Percentiles rank a stretch among this genome's conserved stretches.
Conservation (phyloP, 2,888 invertebrate species). For the Metalampra italica region DNA sequence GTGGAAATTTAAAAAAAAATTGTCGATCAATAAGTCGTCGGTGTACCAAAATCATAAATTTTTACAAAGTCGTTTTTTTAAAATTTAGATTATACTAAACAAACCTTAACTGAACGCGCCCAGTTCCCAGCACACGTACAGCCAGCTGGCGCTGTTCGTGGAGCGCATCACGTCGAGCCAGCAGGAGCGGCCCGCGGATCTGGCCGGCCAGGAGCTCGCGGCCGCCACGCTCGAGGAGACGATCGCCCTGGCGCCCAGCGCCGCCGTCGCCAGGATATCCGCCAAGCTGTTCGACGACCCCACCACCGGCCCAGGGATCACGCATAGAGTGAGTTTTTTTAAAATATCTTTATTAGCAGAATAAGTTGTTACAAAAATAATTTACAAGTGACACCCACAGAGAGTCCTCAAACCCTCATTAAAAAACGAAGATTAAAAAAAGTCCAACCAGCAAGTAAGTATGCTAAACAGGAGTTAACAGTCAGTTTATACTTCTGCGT, state of each 20-base stretch:
- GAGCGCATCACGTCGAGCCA: constrained; percentile 82
- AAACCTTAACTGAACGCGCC: constrained; percentile 18
- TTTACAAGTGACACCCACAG: too few relatives aligned
- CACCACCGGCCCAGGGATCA: constrained; percentile 57
- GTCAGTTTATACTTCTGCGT: too few relatives aligned
- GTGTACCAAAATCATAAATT: too few relatives aligned
- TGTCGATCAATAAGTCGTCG: too few relatives aligned
- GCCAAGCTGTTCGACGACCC: constrained; percentile 58
- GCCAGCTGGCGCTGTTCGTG: constrained; percentile 85
- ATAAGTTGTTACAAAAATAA: too few relatives aligned
- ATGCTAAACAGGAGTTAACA: too few relatives aligned
- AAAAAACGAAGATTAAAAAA: too few relatives aligned
- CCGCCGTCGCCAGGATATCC: constrained; percentile 46
- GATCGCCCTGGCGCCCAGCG: constrained; percentile 51
- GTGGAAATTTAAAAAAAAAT: too few relatives aligned
- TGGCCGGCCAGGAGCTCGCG: constrained; percentile 40
- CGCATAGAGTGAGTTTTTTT: constrained; percentile 58
- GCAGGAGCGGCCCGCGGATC: constrained; percentile 50
- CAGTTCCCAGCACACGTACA: constrained; percentile 89
- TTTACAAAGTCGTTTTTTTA: too few relatives aligned
- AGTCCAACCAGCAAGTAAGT: too few relatives aligned
- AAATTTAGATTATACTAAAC: too few relatives aligned
- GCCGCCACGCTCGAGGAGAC: constrained; percentile 55
- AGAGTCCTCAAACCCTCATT: too few relatives aligned
- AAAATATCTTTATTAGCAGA: not conserved